Conservation (phyloP, 2,888 invertebrate genomes). For the Erannis defoliaria region DNA sequence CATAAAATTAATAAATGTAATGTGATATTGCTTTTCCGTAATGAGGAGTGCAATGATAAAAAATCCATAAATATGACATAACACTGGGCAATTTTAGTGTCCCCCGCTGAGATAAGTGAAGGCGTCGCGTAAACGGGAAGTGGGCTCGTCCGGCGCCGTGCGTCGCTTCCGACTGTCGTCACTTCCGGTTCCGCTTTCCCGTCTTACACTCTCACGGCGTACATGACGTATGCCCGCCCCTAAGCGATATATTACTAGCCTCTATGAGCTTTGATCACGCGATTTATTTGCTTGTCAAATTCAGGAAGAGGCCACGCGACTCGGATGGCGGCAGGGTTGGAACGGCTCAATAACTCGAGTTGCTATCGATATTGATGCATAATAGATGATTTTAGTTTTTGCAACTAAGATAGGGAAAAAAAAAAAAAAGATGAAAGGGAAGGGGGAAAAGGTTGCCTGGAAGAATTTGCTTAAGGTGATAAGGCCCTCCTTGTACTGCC, state of each 20-base stretch:
- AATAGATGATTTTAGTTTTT: constrained; percentile 1
- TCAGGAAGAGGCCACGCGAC: constrained; percentile 83
- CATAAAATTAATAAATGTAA: too few relatives aligned
- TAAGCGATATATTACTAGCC: constrained; percentile 72
- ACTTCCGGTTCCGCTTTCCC: constrained; percentile 80
- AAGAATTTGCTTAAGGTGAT: neutral
- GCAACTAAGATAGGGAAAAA: neutral
- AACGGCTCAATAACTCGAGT: constrained; percentile 61
- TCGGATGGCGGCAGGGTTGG: constrained; percentile 54
- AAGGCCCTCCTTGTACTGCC: too few relatives aligned
- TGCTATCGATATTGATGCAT: constrained; percentile 31
- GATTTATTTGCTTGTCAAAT: constrained; percentile 85
- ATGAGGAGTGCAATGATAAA: too few relatives aligned
- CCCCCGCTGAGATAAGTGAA: constrained; percentile 83
- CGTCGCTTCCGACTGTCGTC: constrained; percentile 79
- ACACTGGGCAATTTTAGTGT: constrained; percentile 62
- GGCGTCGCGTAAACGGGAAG: constrained; percentile 76
- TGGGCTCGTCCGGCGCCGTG: constrained; percentile 79
- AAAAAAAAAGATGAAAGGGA: too few relatives aligned
- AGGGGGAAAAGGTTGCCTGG: neutral
- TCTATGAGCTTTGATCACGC: constrained; percentile 73
- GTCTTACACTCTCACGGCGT: constrained; percentile 50
- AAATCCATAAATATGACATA: constrained; percentile 53
- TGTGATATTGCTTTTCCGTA: too few relatives aligned
- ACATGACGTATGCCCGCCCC: constrained; percentile 61